A percentile compares a stretch with the other conserved stretches of the same genome.
Conservation (phyloP, 1,140 invertebrate genomes). For the Drosophila sucinea region DNA sequence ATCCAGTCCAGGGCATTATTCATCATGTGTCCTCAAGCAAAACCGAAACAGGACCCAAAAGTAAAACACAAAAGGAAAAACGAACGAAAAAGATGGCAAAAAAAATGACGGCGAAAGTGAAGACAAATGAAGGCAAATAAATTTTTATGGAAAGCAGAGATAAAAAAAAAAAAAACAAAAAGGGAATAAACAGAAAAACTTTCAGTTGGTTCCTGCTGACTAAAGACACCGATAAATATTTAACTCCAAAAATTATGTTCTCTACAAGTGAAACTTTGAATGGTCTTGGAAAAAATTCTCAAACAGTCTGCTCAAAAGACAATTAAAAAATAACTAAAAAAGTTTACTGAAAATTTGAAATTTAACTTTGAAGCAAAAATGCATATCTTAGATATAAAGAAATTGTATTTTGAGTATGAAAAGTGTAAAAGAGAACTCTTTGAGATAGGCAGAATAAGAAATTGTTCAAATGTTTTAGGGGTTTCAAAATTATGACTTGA, state of each 20-base stretch:
- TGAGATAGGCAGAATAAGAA: too few relatives aligned
- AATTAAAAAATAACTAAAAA: too few relatives aligned
- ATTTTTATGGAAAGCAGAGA: conserved; percentile 38
- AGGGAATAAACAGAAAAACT: conserved; percentile 45
- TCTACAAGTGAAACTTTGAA: too few relatives aligned
- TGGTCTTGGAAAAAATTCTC: too few relatives aligned
- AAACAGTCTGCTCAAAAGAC: too few relatives aligned
- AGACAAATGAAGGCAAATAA: conserved; percentile 55
- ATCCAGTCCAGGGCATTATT: conserved; percentile 29
- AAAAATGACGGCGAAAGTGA: conserved; percentile 23
- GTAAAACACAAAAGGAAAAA: not conserved
- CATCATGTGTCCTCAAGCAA: conserved; percentile 39
- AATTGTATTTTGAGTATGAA: too few relatives aligned
- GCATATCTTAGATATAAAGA: too few relatives aligned
- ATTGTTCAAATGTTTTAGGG: too few relatives aligned
- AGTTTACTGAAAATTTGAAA: too few relatives aligned
- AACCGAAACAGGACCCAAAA: conserved; percentile 41
- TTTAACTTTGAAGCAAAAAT: too few relatives aligned
- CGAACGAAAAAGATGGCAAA: not conserved
- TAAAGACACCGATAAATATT: not conserved
- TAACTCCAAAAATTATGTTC: not conserved
- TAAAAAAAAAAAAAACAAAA: conserved; percentile 26
- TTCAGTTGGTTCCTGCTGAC: not conserved
- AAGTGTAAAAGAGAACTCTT: too few relatives aligned
- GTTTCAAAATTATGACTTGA: too few relatives aligned